A percentile compares a stretch with the other conserved stretches of the same genome.
Conservation (phyloP, 2,888 invertebrate genomes). For the Protodeltote pygarga region DNA sequence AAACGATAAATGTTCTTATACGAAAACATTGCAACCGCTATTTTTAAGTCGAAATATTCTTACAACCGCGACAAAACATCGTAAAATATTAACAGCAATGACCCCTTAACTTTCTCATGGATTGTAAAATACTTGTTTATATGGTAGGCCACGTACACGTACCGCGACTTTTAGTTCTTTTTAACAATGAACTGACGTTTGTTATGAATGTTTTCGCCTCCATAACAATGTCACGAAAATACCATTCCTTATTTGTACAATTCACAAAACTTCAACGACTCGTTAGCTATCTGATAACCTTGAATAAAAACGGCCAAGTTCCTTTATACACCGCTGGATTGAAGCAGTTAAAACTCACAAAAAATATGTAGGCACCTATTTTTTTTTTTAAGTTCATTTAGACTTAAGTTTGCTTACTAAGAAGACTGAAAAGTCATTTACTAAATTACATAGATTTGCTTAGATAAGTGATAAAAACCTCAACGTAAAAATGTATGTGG, state of each 20-base stretch:
- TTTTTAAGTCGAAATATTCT: slow-evolving; percentile 18
- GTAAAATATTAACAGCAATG: slow-evolving; percentile 59
- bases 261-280: slow-evolving; percentile 34
- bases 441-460: too few relatives aligned
- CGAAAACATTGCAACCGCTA: slow-evolving; percentile 20
- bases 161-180: slow-evolving; percentile 56
- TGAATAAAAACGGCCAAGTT: slow-evolving; percentile 36
- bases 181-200: slow-evolving; percentile 43
- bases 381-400: neutral
- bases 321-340: slow-evolving; percentile 17
- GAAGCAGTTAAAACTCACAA: slow-evolving; percentile 5
- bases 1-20: neutral
- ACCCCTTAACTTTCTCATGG: slow-evolving; percentile 61
- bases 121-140: slow-evolving; percentile 54
- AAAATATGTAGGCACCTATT: neutral
- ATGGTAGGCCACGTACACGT: slow-evolving; percentile 51
- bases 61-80: slow-evolving; percentile 55
- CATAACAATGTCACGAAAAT: slow-evolving; percentile 51
- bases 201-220: slow-evolving; percentile 36
- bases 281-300: slow-evolving; percentile 45
- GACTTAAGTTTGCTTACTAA: too few relatives aligned
- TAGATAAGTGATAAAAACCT: too few relatives aligned
- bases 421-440: too few relatives aligned
- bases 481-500: too few relatives aligned
- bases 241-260: slow-evolving; percentile 51